Evolutionary conservation across 2,888 invertebrate genomes (phyloP), one percentile per base, ranked within the genome.

Genomic region (Drosophila testacea): DNA sequence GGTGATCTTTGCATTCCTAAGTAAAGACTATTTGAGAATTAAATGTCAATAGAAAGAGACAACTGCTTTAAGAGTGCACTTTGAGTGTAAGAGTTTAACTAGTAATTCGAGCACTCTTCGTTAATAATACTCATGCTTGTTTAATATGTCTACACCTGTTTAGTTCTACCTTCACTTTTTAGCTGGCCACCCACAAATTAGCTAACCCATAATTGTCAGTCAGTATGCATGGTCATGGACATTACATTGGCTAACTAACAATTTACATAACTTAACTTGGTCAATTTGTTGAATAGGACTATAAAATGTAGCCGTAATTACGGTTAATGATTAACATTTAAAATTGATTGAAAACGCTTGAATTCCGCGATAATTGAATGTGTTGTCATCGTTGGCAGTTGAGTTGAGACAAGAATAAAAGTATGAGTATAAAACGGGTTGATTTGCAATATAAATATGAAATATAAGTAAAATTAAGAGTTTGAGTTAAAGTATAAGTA

Each of bases 131-230:
- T 22, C 22, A 16, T n/a, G 22, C 22, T 27, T n/a, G 39, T 32
- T 48, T 30, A 10, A 30, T 16, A 48, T 48, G 48, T 34, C 32
- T 30, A 48, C 48, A 48, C 48, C 48, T 41, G 59, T 10, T 55
- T 38, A 30, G 11, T 47, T 47, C 63, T 65, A 71, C 84, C 78
- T 82, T 82, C 65, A 87, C 76, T 70, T 84, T 66, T 64, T 38
- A 39, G 42, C 16, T 30, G n/a, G 30, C 39, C 50, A 63, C 68
- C 72, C 62, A 78, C 62, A 81, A 75, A 83, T 83, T 69, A 71
- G 42, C 66, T 65, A 64, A 56, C 50, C 65, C 55, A 76, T 84
- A 76, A 84, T 81, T 87, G 83, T 80, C 83, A 65, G 51, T 44
- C 65, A 44, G 57, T 28, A 27, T 39, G 13, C 47, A 52, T 38